A percentile compares a stretch with the other conserved stretches of the same genome.
These are phyloP conservation scores for Pampus argenteus DNA, from an alignment of 2,797 vertebrate species.

Conservation along the genomic window DNA sequence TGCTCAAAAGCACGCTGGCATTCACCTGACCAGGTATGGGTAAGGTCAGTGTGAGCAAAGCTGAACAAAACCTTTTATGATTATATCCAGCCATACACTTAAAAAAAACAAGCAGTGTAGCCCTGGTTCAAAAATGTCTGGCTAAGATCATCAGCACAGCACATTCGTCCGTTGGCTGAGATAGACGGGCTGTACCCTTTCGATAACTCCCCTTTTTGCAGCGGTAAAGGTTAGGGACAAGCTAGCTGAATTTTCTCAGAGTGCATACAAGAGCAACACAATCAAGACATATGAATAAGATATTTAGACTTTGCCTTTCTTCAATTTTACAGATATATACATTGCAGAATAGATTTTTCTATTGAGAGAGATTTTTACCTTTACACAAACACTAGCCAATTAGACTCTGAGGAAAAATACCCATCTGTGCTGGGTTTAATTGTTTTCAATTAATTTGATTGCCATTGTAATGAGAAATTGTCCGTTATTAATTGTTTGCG, in stretches of 20 bases:
- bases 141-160: not conserved
- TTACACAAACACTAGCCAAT: not conserved
- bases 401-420: not conserved
- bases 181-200: not conserved
- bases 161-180: not conserved
- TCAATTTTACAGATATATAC: not conserved
- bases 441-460: constrained; percentile 12
- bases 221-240: not conserved
- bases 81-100: not conserved
- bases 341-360: constrained; percentile 1
- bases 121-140: not conserved
- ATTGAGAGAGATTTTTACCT: not conserved
- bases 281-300: not conserved
- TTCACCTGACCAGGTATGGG: constrained; percentile 7
- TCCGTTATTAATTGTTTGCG: not conserved
- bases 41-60: not conserved
- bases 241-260: not conserved
- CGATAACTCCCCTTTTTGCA: not conserved
- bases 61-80: constrained; percentile 4
- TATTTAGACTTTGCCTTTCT: not conserved
- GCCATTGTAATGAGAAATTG: not conserved
- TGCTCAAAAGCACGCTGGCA: constrained; percentile 12
- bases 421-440: not conserved
- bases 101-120: not conserved
- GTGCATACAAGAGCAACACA: not conserved